Evolutionary conservation across 2,113 vertebrate species (phyloP), one percentile per base, ranked within the genome.

Genomic region (Egretta garzetta): DNA sequence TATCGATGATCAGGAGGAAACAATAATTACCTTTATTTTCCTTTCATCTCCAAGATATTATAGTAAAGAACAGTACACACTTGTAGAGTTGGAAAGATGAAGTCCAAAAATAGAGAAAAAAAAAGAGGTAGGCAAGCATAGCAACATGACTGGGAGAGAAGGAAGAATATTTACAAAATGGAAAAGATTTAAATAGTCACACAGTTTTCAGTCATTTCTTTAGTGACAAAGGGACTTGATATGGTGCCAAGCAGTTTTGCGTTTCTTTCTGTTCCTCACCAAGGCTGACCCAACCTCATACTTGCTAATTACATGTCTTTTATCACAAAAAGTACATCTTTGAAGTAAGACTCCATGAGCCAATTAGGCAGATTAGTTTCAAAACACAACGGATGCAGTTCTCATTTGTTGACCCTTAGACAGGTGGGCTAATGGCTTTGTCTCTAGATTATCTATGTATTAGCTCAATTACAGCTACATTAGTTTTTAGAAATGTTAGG

Each of bases 281-380:
- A 86, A 90, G 68, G 64, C 68, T 88, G 80, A 88, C 68, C 15
- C 66, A 63, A 12, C 28, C 53, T 95, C 49, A 2, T 66, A 74
- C 80, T 73, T 80, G 39, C 12, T 86, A 96, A 87, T 94, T 93
- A 76, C 8, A 1, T n/a, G 53, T 59, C 50, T 96, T 96, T 95
- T 86, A 77, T 96, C 90, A 82, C 53, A 41, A 79, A 83, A 93
- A 82, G 41, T 49, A 23, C 21, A 77, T 22, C 49, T 97, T 90
- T 96, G 83, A 97, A 92, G 74, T 68, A 45, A 93, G 72, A n/a
- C 60, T 93, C 20, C 27, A 53, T 66, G 47, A 71, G 49, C 62
- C 93, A 96, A 88, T 97, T 96, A 97, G 28, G 82, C 41, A 94
- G 96, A 90, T 91, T 79, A 95, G 41, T 87, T 91, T 93, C 80